phyloP scores from a whole-genome alignment of 2,888 invertebrate species.

The Heliconius erato region DNA sequence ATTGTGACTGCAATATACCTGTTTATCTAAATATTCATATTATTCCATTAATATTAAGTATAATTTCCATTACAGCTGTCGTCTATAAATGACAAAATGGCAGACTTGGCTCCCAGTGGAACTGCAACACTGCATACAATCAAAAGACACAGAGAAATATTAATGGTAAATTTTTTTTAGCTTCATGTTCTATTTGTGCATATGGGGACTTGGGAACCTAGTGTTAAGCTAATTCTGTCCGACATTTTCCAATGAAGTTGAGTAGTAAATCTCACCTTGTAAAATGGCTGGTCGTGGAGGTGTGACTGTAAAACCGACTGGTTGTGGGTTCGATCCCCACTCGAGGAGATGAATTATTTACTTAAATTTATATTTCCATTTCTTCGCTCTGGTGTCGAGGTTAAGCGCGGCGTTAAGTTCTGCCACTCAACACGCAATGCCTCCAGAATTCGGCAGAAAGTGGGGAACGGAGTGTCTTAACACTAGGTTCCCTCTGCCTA shows the following conservation, averaged over 20 bases:
- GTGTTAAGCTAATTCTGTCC: background rate
- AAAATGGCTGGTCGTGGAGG: too few relatives aligned
- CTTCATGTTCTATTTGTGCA: background rate
- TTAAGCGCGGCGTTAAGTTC: too few relatives aligned
- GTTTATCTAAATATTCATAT: background rate
- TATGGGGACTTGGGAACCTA: background rate
- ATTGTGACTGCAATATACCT: background rate
- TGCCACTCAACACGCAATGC: too few relatives aligned
- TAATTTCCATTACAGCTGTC: slow-evolving; percentile 84
- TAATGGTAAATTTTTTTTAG: slow-evolving; percentile 84
- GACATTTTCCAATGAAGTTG: background rate
- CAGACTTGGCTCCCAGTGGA: slow-evolving; percentile 91
- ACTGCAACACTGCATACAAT: slow-evolving; percentile 96
- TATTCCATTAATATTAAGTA: slow-evolving; percentile 18
- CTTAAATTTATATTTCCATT: too few relatives aligned
- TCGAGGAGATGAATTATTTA: too few relatives aligned
- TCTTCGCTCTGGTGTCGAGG: too few relatives aligned
- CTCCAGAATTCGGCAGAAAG: too few relatives aligned
- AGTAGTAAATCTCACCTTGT: accelerated
- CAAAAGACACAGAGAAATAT: slow-evolving; percentile 97
- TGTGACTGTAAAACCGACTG: too few relatives aligned
- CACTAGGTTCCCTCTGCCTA: too few relatives aligned
- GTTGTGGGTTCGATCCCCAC: too few relatives aligned
- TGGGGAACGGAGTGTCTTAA: too few relatives aligned
- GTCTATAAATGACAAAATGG: slow-evolving; percentile 93